phyloP scores from a whole-genome alignment of 2,888 invertebrate genomes.

The Stenotaenia linearis region DNA sequence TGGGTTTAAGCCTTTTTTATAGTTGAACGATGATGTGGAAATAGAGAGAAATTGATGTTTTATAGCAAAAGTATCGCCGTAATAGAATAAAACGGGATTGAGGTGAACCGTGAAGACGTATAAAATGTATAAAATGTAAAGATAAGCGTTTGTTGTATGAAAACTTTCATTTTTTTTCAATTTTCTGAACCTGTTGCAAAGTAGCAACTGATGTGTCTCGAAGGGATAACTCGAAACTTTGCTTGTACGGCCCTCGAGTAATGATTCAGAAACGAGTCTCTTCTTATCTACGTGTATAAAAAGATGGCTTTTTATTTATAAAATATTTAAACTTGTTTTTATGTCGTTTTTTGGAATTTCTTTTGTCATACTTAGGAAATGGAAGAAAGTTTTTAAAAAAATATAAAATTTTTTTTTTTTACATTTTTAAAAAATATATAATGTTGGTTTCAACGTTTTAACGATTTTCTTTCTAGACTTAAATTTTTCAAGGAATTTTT shows the following conservation, averaged over 20 bases:
- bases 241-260: neutral
- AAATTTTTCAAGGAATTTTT: too few relatives aligned
- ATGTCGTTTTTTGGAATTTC: neutral
- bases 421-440: too few relatives aligned
- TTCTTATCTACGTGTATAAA: neutral
- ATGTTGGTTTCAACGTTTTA: too few relatives aligned
- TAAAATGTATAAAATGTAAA: neutral
- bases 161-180: neutral
- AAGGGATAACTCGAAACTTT: neutral
- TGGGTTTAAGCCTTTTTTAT: neutral
- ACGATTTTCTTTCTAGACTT: too few relatives aligned
- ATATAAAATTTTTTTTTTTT: too few relatives aligned
- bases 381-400: too few relatives aligned
- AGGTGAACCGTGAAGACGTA: neutral
- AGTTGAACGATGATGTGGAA: conserved; percentile 13
- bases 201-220: neutral
- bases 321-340: neutral
- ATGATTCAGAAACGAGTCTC: neutral
- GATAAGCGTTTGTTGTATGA: neutral
- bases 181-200: neutral
- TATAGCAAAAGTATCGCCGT: neutral
- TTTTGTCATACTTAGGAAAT: too few relatives aligned
- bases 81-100: neutral
- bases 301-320: neutral
- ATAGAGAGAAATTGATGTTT: neutral